Conservation (phyloP, 2,113 vertebrate genomes). For the Phaetusa simplex region DNA sequence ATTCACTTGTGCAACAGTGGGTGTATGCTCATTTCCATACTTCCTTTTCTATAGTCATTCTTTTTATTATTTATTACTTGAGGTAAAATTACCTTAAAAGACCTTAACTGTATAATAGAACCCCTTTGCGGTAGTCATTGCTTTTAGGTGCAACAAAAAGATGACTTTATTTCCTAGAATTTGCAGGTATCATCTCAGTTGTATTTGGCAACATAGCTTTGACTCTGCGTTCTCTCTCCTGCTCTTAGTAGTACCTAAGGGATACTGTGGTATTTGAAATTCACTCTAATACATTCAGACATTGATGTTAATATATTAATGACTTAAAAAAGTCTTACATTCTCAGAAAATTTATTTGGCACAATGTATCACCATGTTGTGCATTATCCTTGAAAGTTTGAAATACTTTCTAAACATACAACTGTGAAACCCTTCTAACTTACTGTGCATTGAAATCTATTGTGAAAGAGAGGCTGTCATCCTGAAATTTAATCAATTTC, state of each 20-base stretch:
- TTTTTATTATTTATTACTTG: background rate
- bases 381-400: background rate
- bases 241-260: background rate
- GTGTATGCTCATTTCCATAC: background rate
- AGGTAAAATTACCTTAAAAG: background rate
- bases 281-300: background rate
- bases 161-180: background rate
- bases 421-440: background rate
- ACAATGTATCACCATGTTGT: background rate
- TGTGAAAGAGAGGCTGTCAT: background rate
- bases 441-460: background rate
- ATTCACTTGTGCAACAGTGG: slow-evolving; percentile 4
- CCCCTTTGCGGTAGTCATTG: background rate
- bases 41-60: background rate
- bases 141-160: background rate
- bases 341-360: background rate
- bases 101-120: background rate
- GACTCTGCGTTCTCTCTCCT: background rate
- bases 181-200: background rate
- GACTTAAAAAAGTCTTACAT: background rate
- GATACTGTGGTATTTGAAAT: background rate
- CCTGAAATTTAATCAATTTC: background rate
- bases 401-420: background rate
- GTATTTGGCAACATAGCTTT: background rate
- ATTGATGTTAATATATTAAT: background rate